Percentiles rank a stretch among this genome's conserved stretches.
Evolutionary conservation across 53 echinoderm and acorn worm species (phyloP).

Genomic region (Glandiceps talaboti): DNA sequence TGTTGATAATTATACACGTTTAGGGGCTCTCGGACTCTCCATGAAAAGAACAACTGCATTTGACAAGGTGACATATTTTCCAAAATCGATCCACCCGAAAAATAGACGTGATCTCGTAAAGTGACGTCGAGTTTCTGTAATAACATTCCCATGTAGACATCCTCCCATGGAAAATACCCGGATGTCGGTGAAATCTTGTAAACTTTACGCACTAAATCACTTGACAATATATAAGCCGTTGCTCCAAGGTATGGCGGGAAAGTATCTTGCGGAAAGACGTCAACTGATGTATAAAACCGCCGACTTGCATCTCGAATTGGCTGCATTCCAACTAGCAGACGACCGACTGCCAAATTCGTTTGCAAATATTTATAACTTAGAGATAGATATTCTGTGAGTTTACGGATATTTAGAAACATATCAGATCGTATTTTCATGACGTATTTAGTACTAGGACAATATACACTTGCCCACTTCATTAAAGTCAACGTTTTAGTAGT

Average conservation of each 20-base stretch:
- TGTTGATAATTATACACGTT: background rate
- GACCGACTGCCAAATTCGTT: constrained; percentile 26
- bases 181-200: constrained; percentile 30
- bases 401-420: background rate
- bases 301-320: constrained; percentile 27
- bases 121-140: constrained; percentile 29
- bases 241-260: constrained; percentile 58
- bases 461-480: background rate
- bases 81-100: background rate
- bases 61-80: background rate
- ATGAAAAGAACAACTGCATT: background rate
- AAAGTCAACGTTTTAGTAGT: background rate
- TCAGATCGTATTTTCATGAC: background rate
- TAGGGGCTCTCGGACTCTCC: background rate
- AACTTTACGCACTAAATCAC: constrained; percentile 26
- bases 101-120: background rate
- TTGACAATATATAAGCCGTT: constrained; percentile 40
- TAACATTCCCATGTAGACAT: constrained; percentile 51
- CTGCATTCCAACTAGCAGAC: constrained; percentile 9
- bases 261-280: constrained; percentile 30
- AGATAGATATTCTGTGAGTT: background rate
- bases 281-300: constrained; percentile 41
- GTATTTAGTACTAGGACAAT: background rate
- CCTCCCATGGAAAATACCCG: constrained; percentile 60
- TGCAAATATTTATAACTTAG: background rate